phyloP scores from a whole-genome alignment of 1,140 invertebrate genomes.

The Pogonus chalceus region DNA sequence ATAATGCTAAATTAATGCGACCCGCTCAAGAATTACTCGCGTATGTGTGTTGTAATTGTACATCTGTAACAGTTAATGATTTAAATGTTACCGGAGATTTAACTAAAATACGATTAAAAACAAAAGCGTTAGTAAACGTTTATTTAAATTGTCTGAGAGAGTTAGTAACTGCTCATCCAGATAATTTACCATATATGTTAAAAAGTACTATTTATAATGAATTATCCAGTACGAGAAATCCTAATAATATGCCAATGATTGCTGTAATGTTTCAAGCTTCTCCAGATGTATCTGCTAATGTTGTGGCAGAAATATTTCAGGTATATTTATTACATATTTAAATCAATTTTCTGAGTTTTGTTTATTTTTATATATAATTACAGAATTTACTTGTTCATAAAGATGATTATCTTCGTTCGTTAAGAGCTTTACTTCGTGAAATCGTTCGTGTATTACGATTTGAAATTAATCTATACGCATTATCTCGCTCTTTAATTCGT shows the following conservation, averaged over 20 bases:
- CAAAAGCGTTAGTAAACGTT: slow-evolving; percentile 82
- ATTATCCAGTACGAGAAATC: slow-evolving; percentile 80
- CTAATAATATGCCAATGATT: slow-evolving; percentile 86
- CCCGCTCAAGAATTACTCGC: slow-evolving; percentile 89
- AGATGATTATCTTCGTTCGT: slow-evolving; percentile 81
- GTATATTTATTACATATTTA: slow-evolving; percentile 28
- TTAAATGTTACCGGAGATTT: slow-evolving; percentile 83
- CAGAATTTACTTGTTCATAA: slow-evolving; percentile 77
- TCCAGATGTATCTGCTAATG: slow-evolving; percentile 61
- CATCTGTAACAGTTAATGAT: slow-evolving; percentile 65
- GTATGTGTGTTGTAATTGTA: slow-evolving; percentile 84
- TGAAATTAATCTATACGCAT: slow-evolving; percentile 63
- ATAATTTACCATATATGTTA: slow-evolving; percentile 76
- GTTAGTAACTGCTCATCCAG: slow-evolving; percentile 62
- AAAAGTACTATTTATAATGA: slow-evolving; percentile 94
- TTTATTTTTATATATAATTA: slow-evolving; percentile 29
- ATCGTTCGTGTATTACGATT: slow-evolving; percentile 72
- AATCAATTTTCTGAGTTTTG: neutral
- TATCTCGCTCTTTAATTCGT: slow-evolving; percentile 59
- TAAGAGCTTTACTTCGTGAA: slow-evolving; percentile 76
- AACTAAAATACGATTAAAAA: slow-evolving; percentile 85
- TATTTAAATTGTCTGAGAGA: slow-evolving; percentile 80
- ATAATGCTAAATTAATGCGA: slow-evolving; percentile 87
- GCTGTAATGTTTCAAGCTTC: slow-evolving; percentile 76
- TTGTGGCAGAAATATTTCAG: slow-evolving; percentile 70